These are phyloP conservation scores for Amphiduros pacificus DNA, from an alignment of 2,888 invertebrate species.

Conservation along the genomic window DNA sequence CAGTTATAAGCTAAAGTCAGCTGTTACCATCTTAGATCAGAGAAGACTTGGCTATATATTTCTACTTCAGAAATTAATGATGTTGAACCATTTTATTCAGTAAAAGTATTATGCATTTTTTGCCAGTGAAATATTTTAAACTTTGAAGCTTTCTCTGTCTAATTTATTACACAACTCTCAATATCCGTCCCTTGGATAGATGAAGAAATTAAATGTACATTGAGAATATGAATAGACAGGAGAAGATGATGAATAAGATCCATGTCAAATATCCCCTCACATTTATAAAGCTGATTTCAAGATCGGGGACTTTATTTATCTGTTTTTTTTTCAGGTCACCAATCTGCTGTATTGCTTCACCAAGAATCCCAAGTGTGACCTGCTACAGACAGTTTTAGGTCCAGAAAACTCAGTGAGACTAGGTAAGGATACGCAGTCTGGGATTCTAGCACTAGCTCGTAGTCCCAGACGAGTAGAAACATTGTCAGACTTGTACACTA, in stretches of 20 bases:
- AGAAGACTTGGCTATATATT: no score
- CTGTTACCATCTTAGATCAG: no score
- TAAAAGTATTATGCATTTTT: no score
- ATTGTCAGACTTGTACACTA: no score
- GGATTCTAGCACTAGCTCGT: no score
- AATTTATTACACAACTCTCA: no score
- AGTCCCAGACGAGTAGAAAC: no score
- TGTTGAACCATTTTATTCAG: no score
- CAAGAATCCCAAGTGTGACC: conserved; percentile 40
- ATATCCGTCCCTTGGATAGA: no score
- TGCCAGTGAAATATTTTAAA: no score
- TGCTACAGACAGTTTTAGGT: conserved; percentile 38
- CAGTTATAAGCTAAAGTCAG: no score
- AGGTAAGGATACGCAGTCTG: neutral
- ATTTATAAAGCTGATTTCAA: neutral
- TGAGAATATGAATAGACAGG: neutral
- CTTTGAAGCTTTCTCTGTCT: no score
- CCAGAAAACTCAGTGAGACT: conserved; percentile 15
- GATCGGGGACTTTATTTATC: neutral
- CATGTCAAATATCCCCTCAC: neutral
- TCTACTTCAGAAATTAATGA: neutral
- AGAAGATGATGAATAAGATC: neutral
- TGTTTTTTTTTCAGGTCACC: conserved; percentile 37
- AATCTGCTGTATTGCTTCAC: conserved; percentile 49
- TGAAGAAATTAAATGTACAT: neutral